Evolutionary conservation across 2,888 invertebrate species (phyloP).

Genomic region (Eristalinus sepulchralis): DNA sequence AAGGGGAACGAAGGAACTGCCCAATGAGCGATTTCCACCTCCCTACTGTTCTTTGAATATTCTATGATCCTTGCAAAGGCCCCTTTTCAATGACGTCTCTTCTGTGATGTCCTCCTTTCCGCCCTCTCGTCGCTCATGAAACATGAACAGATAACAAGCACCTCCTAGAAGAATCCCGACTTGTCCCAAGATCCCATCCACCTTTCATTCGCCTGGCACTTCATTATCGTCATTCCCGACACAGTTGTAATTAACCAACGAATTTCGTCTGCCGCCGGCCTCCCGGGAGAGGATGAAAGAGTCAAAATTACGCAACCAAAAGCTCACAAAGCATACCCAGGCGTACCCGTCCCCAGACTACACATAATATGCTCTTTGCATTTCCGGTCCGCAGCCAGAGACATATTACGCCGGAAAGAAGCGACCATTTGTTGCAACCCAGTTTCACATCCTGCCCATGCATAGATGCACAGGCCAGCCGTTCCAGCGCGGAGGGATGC

Average conservation of each 20-base stretch:
- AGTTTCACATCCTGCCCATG: conserved; percentile 61
- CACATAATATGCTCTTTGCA: conserved; percentile 67
- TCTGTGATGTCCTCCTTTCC: too few relatives aligned
- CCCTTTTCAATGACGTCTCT: too few relatives aligned
- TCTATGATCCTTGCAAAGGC: too few relatives aligned
- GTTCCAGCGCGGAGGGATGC: not conserved
- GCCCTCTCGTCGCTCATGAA: too few relatives aligned
- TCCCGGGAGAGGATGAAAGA: conserved; percentile 23
- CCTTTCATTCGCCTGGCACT: too few relatives aligned
- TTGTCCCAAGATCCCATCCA: too few relatives aligned
- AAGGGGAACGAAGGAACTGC: too few relatives aligned
- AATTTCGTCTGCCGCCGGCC: conserved; percentile 36
- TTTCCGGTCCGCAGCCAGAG: conserved; percentile 60
- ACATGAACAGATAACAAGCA: too few relatives aligned
- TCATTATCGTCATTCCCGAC: not conserved
- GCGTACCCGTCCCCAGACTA: conserved; percentile 3
- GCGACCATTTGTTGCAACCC: conserved; percentile 69
- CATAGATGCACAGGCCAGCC: conserved; percentile 34
- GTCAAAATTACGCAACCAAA: conserved; percentile 62
- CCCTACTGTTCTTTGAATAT: too few relatives aligned
- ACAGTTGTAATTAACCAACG: conserved; percentile 44
- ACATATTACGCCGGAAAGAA: conserved; percentile 69
- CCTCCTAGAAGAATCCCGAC: too few relatives aligned
- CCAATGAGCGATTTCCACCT: too few relatives aligned
- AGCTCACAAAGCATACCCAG: conserved; percentile 40